Conservation (phyloP, 2,113 vertebrate genomes). For the Artemisiospiza belli region DNA sequence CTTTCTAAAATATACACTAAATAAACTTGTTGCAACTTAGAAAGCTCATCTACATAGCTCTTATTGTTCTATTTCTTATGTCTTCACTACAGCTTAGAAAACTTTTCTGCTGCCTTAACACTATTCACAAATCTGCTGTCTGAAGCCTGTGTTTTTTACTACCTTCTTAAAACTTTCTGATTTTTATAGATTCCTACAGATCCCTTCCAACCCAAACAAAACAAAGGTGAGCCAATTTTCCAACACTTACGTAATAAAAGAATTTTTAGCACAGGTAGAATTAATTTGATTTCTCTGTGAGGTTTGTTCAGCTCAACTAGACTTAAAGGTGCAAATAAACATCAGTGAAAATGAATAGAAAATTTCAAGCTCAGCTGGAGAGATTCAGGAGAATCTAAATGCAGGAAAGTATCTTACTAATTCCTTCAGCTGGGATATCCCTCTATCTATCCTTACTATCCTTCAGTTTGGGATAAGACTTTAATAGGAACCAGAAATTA, state of each 20-base stretch:
- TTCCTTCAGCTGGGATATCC: no score
- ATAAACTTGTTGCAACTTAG: no score
- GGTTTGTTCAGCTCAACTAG: neutral
- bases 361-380: neutral
- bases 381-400: neutral
- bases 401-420: neutral
- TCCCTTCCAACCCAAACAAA: neutral
- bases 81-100: no score
- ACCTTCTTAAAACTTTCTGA: no score
- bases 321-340: neutral
- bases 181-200: no score
- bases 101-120: no score
- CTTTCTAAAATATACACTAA: no score
- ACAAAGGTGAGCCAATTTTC: neutral
- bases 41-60: no score
- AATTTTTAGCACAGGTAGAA: neutral
- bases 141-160: no score
- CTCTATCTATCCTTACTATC: no score
- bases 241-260: neutral
- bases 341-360: neutral
- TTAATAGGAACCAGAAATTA: neutral
- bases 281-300: neutral
- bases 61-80: no score
- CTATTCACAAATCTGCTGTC: no score
- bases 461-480: neutral